phyloP scores from a whole-genome alignment of 2,797 vertebrate species.

The Pipistrellus pipistrellus region DNA sequence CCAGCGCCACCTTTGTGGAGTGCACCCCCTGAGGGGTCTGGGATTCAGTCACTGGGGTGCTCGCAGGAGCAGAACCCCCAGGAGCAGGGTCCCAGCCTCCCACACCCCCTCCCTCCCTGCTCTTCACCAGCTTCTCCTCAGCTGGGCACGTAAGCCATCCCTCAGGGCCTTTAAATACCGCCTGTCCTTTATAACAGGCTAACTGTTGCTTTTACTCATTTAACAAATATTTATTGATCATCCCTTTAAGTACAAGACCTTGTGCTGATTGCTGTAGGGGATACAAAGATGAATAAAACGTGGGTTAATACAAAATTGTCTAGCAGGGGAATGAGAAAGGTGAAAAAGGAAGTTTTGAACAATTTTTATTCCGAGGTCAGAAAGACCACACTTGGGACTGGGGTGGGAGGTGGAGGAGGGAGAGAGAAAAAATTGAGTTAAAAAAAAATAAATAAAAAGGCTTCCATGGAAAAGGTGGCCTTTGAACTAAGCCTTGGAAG shows the following conservation, averaged over 20 bases:
- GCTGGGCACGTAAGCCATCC: neutral
- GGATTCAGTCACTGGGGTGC: neutral
- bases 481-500: slow-evolving; percentile 77
- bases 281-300: neutral
- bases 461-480: slow-evolving; percentile 68
- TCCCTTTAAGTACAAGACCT: slow-evolving; percentile 20
- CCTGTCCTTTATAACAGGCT: neutral
- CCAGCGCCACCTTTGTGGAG: neutral
- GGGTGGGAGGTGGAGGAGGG: slow-evolving; percentile 34
- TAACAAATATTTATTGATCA: slow-evolving; percentile 41
- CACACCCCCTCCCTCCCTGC: neutral
- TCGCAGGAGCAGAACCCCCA: neutral
- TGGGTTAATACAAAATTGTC: neutral
- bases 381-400: slow-evolving; percentile 1
- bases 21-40: neutral
- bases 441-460: neutral
- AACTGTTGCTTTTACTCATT: slow-evolving; percentile 44
- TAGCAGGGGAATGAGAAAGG: neutral
- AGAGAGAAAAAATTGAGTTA: slow-evolving; percentile 59
- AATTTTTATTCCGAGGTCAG: slow-evolving; percentile 15
- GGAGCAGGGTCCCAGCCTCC: fast-evolving
- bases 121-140: neutral
- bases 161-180: slow-evolving; percentile 55
- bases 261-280: neutral
- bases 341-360: slow-evolving; percentile 17